Evolutionary conservation across 2,797 vertebrate genomes (phyloP).

Genomic region (Moxostoma hubbsi): DNA sequence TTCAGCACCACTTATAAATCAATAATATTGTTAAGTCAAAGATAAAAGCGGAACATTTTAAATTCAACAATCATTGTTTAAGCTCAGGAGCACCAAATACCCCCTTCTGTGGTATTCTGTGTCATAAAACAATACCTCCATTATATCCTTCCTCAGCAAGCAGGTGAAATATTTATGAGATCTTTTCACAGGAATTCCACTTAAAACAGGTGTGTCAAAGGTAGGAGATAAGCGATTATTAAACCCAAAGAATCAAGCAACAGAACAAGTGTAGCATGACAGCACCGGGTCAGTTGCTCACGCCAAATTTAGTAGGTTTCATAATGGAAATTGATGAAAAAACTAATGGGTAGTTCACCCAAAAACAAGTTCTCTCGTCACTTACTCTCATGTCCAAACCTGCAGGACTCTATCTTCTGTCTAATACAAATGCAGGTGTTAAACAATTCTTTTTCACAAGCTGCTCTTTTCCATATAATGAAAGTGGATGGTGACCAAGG

Average conservation of each 20-base stretch:
- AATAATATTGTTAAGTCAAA: slow-evolving; percentile 17
- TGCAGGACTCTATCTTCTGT: no score
- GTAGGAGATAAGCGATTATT: slow-evolving; percentile 23
- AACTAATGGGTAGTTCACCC: no score
- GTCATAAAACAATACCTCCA: slow-evolving; percentile 17
- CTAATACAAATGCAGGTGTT: no score
- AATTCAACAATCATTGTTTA: slow-evolving; percentile 24
- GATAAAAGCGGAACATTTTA: neutral
- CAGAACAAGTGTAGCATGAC: neutral
- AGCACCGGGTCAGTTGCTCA: slow-evolving; percentile 2
- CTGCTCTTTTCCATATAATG: no score
- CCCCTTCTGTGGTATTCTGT: slow-evolving; percentile 37
- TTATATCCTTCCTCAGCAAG: slow-evolving; percentile 10
- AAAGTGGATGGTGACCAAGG: no score
- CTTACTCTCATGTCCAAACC: no score
- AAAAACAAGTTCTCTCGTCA: no score
- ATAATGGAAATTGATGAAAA: no score
- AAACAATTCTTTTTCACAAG: no score
- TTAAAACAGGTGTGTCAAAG: slow-evolving; percentile 51
- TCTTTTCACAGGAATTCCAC: slow-evolving; percentile 42
- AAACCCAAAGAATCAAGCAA: slow-evolving; percentile 12
- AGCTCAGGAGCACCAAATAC: slow-evolving; percentile 28
- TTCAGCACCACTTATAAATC: slow-evolving; percentile 9
- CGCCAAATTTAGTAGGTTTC: no score
- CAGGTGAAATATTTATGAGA: slow-evolving; percentile 56